Evolutionary conservation across 2,888 invertebrate species (phyloP), one percentile per base, ranked within the genome.

Genomic region (Euplagia quadripunctaria): DNA sequence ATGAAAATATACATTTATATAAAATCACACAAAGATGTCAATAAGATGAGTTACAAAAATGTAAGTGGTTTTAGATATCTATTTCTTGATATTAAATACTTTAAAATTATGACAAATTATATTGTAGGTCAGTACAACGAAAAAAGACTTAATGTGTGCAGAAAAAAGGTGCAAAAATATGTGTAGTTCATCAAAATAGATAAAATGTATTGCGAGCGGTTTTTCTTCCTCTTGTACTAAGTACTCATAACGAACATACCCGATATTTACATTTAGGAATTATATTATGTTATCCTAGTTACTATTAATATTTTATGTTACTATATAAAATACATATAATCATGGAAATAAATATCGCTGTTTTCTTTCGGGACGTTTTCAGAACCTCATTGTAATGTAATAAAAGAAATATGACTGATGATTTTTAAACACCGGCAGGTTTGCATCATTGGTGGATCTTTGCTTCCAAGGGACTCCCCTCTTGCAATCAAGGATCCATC

Each of bases 271-370:
- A 49, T 75, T 66, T 78, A 84, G 75, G 71, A 79, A 71, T 76
- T 76, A 80, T 79, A 64, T n/a, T 64, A 84, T 84, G 81, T 83
- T 83, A 82, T 82, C 65, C 77, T 84, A 84, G 83, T 83, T 85
- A 85, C 78, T 82, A 81, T 84, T 82, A 82, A 84, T 77, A 74
- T 82, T 82, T 79, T 76, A 83, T 83, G 85, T 83, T 84, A 83
- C 77, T 76, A 77, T 84, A 79, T 82, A 75, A 79, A 79, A 83
- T 78, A 84, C 82, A 78, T 69, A 83, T 84, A 84, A 77, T 74
- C 85, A 77, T 78, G 72, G 68, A 80, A 80, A 83, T 52, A 78
- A 82, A 80, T 49, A 76, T 63, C 72, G n/a, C 51, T 83, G 80
- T 85, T 85, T 81, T 76, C 42, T 77, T 76, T 74, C 51, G 16